phyloP scores from a whole-genome alignment of 2,113 vertebrate species.

The Phyllopteryx taeniolatus region DNA sequence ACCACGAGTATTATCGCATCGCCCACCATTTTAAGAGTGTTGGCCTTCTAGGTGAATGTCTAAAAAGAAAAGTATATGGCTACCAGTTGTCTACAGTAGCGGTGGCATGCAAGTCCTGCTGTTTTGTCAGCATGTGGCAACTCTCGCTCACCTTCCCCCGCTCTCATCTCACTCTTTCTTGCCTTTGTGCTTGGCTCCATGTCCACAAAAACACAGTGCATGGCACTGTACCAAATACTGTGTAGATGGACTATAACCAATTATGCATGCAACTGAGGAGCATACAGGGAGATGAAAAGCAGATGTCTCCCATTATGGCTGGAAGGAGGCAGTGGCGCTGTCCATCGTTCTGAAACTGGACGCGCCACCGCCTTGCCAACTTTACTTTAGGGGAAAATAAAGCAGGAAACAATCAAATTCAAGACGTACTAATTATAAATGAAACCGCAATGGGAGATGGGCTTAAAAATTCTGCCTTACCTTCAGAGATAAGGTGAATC shows the following conservation, averaged over 20 bases:
- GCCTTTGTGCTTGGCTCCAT: neutral
- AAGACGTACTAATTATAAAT: neutral
- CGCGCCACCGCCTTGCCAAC: neutral
- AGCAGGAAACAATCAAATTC: neutral
- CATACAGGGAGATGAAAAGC: conserved; percentile 8
- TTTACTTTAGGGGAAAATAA: neutral
- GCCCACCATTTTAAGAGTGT: neutral
- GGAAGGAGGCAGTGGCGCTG: conserved; percentile 26
- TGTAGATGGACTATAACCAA: conserved; percentile 20
- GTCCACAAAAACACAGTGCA: conserved; percentile 3
- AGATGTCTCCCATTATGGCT: conserved; percentile 3
- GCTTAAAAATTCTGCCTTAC: conserved; percentile 49
- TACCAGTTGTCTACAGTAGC: conserved; percentile 64
- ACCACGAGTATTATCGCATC: neutral
- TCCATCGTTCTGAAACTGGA: conserved; percentile 58
- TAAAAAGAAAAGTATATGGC: conserved; percentile 26
- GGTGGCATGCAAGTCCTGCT: conserved; percentile 54
- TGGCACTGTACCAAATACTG: neutral
- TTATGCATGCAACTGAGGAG: conserved; percentile 20
- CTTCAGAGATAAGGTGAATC: conserved; percentile 72
- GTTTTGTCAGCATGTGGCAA: conserved; percentile 57
- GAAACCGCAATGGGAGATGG: neutral
- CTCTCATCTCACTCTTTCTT: neutral
- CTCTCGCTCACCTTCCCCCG: conserved; percentile 16
- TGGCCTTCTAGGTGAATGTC: neutral